Evolutionary conservation across 2,113 vertebrate species (phyloP).

Genomic region (Coregonus clupeaformis): DNA sequence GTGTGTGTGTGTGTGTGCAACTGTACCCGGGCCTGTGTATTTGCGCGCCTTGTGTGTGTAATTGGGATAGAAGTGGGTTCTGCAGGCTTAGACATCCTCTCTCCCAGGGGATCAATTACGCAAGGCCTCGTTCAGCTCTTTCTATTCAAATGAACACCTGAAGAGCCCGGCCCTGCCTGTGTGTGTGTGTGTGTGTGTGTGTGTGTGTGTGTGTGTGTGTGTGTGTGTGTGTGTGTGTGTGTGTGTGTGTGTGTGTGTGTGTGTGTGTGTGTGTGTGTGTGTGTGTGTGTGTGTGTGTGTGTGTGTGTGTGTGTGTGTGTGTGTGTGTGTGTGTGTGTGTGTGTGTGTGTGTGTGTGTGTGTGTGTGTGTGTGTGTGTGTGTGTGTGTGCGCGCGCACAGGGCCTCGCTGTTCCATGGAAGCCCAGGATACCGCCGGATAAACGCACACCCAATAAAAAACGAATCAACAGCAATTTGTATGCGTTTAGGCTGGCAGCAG

Average conservation of each 20-base stretch:
- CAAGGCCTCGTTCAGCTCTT: conserved; percentile 89
- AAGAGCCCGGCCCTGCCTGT: conserved; percentile 62
- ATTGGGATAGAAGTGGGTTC: conserved; percentile 82
- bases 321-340: no score
- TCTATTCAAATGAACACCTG: conserved; percentile 93
- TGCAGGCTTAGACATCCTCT: conserved; percentile 79
- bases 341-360: no score
- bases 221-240: no score
- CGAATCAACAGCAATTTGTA: conserved; percentile 85
- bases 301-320: no score
- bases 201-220: no score
- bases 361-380: no score
- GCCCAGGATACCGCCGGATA: conserved; percentile 86
- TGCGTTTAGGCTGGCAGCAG: conserved; percentile 85
- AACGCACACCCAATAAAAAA: conserved; percentile 86
- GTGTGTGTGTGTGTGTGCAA: not conserved
- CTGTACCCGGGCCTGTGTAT: no score
- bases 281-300: no score
- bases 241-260: no score
- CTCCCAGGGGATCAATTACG: conserved; percentile 90
- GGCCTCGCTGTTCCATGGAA: conserved; percentile 82
- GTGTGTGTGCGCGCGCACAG: conserved; percentile 20
- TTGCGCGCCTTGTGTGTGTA: conserved; percentile 29
- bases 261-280: no score
- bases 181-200: no score